A percentile compares a stretch with the other conserved stretches of the same genome.
Evolutionary conservation across 2,888 invertebrate species (phyloP).

Genomic region (Phytoseiulus persimilis): DNA sequence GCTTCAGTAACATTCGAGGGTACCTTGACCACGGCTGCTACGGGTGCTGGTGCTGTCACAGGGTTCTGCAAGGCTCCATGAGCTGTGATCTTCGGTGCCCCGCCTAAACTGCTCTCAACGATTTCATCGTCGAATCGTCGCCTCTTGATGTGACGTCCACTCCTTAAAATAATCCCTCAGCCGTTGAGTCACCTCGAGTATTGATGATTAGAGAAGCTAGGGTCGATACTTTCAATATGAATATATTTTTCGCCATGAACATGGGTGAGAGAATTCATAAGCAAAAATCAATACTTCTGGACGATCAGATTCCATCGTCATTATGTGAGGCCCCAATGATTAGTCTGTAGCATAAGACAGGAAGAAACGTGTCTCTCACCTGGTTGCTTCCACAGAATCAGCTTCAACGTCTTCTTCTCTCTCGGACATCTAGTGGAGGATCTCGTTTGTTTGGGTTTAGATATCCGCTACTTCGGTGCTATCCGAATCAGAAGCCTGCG

Average conservation of each 20-base stretch:
- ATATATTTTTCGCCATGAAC: no score
- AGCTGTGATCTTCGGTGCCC: conserved; percentile 46
- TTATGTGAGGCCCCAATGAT: no score
- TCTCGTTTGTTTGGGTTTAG: not conserved
- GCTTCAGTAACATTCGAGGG: not conserved
- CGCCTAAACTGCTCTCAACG: conserved; percentile 75
- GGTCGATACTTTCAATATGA: no score
- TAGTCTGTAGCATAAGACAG: no score
- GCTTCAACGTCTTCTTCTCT: conserved; percentile 31
- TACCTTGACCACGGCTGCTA: conserved; percentile 24
- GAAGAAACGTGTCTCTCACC: not conserved
- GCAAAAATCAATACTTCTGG: no score
- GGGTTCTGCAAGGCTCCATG: not conserved
- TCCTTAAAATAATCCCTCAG: conserved; percentile 42
- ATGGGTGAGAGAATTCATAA: no score
- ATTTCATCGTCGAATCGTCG: conserved; percentile 94
- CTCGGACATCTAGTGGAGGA: conserved; percentile 5
- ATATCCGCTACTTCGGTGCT: no score
- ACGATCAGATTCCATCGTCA: no score
- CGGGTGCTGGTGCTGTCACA: not conserved
- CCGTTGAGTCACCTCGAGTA: conserved; percentile 24
- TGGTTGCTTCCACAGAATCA: conserved; percentile 16
- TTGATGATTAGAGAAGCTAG: no score
- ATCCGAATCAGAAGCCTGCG: no score
- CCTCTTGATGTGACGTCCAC: conserved; percentile 76